These are phyloP conservation scores for Strigops habroptila DNA, from an alignment of 2,113 vertebrate species.

Conservation along the genomic window DNA sequence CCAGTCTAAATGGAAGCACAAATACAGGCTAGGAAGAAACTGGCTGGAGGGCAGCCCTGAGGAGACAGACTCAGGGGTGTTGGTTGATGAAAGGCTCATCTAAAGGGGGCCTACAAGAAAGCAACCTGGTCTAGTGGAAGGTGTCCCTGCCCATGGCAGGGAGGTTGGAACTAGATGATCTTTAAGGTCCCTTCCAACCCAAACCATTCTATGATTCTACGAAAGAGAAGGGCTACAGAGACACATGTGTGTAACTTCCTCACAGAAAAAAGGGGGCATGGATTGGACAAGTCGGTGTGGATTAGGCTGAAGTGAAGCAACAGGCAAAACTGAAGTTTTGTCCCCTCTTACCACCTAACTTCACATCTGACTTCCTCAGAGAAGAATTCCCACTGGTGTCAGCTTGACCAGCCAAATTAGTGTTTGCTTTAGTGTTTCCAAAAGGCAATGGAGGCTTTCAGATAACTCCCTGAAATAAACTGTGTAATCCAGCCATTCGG, in stretches of 20 bases:
- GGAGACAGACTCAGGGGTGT: not conserved
- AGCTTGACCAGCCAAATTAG: not conserved
- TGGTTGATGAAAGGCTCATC: not conserved
- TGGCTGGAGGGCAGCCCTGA: not conserved
- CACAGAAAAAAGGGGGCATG: accelerated
- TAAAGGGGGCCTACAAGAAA: not conserved
- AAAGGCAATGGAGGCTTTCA: not conserved
- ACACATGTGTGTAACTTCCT: not conserved
- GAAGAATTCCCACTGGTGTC: not conserved
- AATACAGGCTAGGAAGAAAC: not conserved
- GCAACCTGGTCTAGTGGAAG: not conserved
- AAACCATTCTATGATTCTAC: not conserved
- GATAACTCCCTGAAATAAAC: accelerated
- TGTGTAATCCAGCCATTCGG: not conserved
- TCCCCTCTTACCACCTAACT: not conserved
- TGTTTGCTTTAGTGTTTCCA: not conserved
- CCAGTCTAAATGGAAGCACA: not conserved
- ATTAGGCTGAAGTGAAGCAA: not conserved
- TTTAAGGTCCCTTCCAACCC: not conserved
- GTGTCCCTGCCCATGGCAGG: not conserved
- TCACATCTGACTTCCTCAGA: not conserved
- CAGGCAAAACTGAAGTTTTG: not conserved
- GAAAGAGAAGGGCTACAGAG: not conserved
- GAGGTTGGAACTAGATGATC: not conserved
- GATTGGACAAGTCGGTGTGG: not conserved